Evolutionary conservation across 1,140 invertebrate genomes (phyloP).

Genomic region (Scaptomyza montana): DNA sequence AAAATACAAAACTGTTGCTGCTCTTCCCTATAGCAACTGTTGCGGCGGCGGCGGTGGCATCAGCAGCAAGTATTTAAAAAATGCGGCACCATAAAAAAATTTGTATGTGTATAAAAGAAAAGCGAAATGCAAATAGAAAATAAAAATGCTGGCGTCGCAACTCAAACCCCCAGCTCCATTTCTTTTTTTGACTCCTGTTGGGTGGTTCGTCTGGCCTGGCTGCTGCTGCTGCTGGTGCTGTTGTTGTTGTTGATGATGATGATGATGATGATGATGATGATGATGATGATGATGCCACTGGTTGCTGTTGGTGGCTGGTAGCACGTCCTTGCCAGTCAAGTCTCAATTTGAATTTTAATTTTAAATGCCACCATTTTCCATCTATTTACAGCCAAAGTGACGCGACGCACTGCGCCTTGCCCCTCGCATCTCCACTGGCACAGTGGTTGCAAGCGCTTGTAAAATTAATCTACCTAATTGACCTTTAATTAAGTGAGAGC

Average conservation of each 20-base stretch:
- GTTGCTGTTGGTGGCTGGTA: slow-evolving; percentile 23
- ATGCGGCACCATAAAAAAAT: slow-evolving; percentile 47
- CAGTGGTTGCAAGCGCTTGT: slow-evolving; percentile 8
- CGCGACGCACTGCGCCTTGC: slow-evolving; percentile 6
- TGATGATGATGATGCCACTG: no score
- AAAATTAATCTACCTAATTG: slow-evolving; percentile 6
- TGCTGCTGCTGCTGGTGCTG: not conserved
- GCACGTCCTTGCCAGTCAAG: slow-evolving; percentile 78
- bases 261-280: no score
- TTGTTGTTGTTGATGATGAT: not conserved
- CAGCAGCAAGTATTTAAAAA: slow-evolving; percentile 58
- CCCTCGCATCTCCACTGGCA: slow-evolving; percentile 27
- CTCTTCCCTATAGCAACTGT: slow-evolving; percentile 50
- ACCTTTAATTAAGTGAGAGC: slow-evolving; percentile 4
- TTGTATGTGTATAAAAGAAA: slow-evolving; percentile 64
- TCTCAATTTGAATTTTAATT: slow-evolving; percentile 81
- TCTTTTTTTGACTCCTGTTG: not conserved
- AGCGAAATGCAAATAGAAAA: slow-evolving; percentile 78
- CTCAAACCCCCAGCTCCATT: not conserved
- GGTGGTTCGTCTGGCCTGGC: slow-evolving; percentile 14
- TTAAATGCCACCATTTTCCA: slow-evolving; percentile 81
- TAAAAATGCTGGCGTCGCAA: slow-evolving; percentile 41
- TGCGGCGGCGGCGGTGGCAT: slow-evolving; percentile 25
- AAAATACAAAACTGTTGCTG: slow-evolving; percentile 4
- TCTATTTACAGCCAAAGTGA: slow-evolving; percentile 57